Conservation (phyloP, 2,888 invertebrate genomes). For the Cybosia mesomella region DNA sequence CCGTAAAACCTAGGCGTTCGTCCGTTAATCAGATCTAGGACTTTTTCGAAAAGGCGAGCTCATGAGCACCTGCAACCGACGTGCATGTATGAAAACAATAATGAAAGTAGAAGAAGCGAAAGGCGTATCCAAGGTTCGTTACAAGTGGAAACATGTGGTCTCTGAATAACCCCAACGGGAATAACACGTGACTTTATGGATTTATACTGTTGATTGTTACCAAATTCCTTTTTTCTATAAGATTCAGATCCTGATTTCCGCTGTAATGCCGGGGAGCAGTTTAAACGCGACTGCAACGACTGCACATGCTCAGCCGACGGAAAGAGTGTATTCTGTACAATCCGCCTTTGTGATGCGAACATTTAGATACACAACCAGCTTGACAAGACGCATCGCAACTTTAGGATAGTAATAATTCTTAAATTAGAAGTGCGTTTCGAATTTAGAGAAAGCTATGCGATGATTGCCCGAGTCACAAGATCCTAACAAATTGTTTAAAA, state of each 20-base stretch:
- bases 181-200: neutral
- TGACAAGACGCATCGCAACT: neutral
- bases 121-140: no score
- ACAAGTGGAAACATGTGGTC: no score
- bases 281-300: slow-evolving; percentile 81
- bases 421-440: neutral
- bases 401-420: neutral
- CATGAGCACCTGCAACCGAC: no score
- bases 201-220: neutral
- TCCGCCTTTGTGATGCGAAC: slow-evolving; percentile 71
- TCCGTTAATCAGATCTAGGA: no score
- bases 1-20: no score
- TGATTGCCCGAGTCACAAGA: neutral
- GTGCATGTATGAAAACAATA: no score
- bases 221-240: slow-evolving; percentile 29
- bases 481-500: neutral
- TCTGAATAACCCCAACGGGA: no score
- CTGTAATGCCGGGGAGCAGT: slow-evolving; percentile 82
- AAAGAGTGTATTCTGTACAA: slow-evolving; percentile 78
- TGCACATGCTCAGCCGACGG: slow-evolving; percentile 84
- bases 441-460: neutral
- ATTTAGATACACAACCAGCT: slow-evolving; percentile 40
- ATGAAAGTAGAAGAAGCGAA: no score
- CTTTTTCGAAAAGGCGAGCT: no score
- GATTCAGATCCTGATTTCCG: slow-evolving; percentile 75